These are phyloP conservation scores for Dicaeum eximium DNA, from an alignment of 2,113 vertebrate species.

Conservation along the genomic window DNA sequence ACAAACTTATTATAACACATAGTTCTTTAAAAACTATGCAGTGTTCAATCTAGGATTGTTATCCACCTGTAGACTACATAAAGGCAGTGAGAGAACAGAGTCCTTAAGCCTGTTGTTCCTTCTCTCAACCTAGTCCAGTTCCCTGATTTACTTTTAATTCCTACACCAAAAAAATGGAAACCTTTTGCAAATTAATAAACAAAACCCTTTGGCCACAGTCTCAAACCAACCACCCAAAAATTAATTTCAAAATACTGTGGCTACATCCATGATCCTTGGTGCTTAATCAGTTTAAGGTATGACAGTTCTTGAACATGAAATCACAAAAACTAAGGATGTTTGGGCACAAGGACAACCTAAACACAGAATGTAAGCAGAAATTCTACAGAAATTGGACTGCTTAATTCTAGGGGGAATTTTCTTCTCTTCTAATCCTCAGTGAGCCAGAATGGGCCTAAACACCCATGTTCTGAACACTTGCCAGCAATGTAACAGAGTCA, in stretches of 20 bases:
- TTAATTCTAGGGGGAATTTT: not conserved
- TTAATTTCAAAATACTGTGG: not conserved
- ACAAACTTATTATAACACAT: not conserved
- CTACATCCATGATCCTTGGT: not conserved
- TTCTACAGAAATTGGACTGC: not conserved
- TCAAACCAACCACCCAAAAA: not conserved
- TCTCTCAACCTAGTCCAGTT: not conserved
- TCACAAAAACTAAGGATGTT: not conserved
- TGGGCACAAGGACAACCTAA: not conserved
- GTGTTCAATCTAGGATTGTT: not conserved
- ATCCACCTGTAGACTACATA: not conserved
- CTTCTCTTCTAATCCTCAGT: not conserved
- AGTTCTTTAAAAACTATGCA: not conserved
- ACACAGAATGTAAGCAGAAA: not conserved
- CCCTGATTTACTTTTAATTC: not conserved
- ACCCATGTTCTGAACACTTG: not conserved
- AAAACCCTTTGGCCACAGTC: not conserved
- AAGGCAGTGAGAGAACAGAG: not conserved
- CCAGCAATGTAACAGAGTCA: not conserved
- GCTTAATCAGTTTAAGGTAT: not conserved
- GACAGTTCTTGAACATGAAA: not conserved
- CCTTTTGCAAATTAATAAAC: not conserved
- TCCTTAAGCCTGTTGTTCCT: not conserved
- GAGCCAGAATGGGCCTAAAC: not conserved
- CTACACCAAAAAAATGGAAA: not conserved